Conservation (phyloP, 2,797 vertebrate genomes). For the Babyrousa celebensis region DNA sequence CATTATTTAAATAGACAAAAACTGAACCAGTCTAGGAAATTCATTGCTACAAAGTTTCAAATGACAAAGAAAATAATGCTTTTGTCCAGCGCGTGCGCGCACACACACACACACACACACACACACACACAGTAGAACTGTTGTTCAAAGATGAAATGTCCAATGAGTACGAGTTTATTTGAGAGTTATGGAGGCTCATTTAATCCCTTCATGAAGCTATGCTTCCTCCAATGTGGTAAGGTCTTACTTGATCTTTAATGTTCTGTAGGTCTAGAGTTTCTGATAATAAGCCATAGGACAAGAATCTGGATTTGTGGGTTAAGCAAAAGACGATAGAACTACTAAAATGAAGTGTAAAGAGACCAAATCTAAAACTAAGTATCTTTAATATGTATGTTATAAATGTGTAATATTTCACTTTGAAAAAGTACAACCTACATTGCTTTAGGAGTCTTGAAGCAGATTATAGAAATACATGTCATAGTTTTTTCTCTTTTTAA, state of each 20-base stretch:
- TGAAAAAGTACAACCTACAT: not conserved
- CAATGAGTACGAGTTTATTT: not conserved
- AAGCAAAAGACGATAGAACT: not conserved
- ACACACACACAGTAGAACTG: not conserved
- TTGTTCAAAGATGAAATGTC: constrained; percentile 30
- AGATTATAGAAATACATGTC: not conserved
- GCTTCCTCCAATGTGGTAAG: not conserved
- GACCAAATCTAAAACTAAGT: not conserved
- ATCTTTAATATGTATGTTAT: not conserved
- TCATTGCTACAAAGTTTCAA: constrained; percentile 11
- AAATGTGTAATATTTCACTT: not conserved
- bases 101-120: not conserved
- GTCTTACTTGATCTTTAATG: constrained; percentile 3
- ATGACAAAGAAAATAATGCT: not conserved
- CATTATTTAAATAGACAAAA: not conserved
- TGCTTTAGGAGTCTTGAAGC: not conserved
- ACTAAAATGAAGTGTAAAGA: constrained; percentile 5
- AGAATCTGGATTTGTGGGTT: not conserved
- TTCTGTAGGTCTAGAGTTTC: not conserved
- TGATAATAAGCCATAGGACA: constrained; percentile 34
- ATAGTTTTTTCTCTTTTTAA: not conserved
- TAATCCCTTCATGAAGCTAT: not conserved
- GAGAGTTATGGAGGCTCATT: not conserved
- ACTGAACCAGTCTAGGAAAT: not conserved
- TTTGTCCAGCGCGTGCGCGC: not conserved